Percentiles rank a stretch among this genome's conserved stretches.
These are phyloP conservation scores for Metalampra italica DNA, from an alignment of 2,888 invertebrate species.

Conservation along the genomic window DNA sequence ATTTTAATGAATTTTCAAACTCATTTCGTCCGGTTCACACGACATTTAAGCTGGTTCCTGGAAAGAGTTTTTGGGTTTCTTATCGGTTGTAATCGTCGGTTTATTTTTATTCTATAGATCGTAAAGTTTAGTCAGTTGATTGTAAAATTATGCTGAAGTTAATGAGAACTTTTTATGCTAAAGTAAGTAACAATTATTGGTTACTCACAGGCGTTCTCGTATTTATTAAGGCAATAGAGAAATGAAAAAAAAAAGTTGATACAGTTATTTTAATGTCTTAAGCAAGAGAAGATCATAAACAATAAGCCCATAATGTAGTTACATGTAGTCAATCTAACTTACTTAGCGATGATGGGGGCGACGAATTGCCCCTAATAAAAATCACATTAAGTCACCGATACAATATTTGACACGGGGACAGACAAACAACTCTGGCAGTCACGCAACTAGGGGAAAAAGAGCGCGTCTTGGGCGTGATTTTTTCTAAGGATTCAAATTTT, in stretches of 20 bases:
- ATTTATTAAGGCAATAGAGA: too few species aligned
- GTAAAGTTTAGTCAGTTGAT: conserved; percentile 15
- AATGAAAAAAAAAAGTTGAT: neutral
- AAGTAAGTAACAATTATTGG: too few species aligned
- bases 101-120: conserved; percentile 13
- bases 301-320: conserved; percentile 5
- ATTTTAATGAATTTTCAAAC: conserved; percentile 37
- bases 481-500: too few species aligned
- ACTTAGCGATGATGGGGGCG: conserved; percentile 60
- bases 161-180: too few species aligned
- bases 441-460: neutral
- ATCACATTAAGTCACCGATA: conserved; percentile 51
- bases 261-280: neutral
- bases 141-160: neutral
- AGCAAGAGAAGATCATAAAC: neutral
- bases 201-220: too few species aligned
- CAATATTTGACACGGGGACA: conserved; percentile 11
- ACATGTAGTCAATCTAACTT: conserved; percentile 49
- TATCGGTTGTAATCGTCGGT: conserved; percentile 23
- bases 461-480: too few species aligned
- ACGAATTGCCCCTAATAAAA: conserved; percentile 67
- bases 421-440: conserved; percentile 10
- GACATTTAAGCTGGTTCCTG: conserved; percentile 33
- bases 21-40: conserved; percentile 46
- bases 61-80: conserved; percentile 19